A percentile compares a stretch with the other conserved stretches of the same genome.
These are phyloP conservation scores for Chrysoperla carnea DNA, from an alignment of 1,140 invertebrate genomes.

Conservation along the genomic window DNA sequence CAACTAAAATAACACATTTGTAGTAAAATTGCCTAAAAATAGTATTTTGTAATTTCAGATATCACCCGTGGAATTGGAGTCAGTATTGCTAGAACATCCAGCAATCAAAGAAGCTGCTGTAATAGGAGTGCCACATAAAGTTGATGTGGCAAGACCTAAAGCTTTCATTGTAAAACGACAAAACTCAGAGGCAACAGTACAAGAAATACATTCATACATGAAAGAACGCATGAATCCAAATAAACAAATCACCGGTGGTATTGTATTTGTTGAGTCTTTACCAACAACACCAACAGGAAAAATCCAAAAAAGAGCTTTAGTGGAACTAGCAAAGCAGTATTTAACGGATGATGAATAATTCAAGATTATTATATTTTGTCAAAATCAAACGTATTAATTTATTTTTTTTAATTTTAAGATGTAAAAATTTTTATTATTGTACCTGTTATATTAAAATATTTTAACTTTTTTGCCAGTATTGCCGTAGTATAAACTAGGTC, in stretches of 20 bases:
- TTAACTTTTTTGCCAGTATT: too few species aligned
- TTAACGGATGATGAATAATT: too few species aligned
- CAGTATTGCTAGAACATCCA: conserved; percentile 38
- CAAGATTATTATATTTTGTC: too few species aligned
- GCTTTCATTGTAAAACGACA: conserved; percentile 36
- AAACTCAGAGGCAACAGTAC: conserved; percentile 1
- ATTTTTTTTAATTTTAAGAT: too few species aligned
- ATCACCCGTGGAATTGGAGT: conserved; percentile 36
- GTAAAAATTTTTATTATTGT: too few species aligned
- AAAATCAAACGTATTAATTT: too few species aligned
- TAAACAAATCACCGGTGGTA: conserved; percentile 25
- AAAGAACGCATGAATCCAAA: not conserved
- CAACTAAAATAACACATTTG: not conserved
- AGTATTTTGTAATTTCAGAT: conserved; percentile 13
- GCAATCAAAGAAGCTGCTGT: conserved; percentile 46
- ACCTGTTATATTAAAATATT: too few species aligned
- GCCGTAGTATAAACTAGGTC: too few species aligned
- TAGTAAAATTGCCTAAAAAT: not conserved
- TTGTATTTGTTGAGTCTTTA: conserved; percentile 25
- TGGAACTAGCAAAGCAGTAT: too few species aligned
- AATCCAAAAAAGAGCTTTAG: conserved; percentile 16
- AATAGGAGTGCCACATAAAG: conserved; percentile 38
- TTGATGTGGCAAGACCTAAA: conserved; percentile 38
- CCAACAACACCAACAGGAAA: conserved; percentile 36
- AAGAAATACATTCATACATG: not conserved